Conservation (phyloP, 2,113 vertebrate species). For the Anhinga anhinga region DNA sequence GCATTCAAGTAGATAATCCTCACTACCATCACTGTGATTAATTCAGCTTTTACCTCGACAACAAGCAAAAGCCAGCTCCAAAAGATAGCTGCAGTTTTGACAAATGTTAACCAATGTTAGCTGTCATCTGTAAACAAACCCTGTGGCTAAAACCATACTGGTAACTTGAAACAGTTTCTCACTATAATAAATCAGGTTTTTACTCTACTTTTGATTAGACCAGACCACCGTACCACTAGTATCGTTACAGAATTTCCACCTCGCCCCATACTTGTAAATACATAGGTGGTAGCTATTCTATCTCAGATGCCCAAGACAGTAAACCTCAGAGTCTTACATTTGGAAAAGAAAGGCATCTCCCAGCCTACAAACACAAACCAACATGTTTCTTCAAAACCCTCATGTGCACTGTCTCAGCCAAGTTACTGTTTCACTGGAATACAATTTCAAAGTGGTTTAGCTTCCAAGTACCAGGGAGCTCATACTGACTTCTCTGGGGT, state of each 20-base stretch:
- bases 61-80: background rate
- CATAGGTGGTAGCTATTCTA: rapidly evolving
- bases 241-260: background rate
- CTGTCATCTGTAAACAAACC: background rate
- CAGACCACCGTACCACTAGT: background rate
- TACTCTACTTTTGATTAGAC: background rate
- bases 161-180: background rate
- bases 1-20: background rate
- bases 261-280: background rate
- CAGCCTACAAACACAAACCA: background rate
- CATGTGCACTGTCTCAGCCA: background rate
- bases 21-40: background rate
- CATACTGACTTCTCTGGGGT: rapidly evolving
- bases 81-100: background rate
- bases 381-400: background rate
- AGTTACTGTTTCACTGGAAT: background rate
- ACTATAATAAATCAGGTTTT: background rate
- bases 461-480: background rate
- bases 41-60: background rate
- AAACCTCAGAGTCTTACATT: background rate
- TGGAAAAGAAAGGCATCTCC: background rate
- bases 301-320: background rate
- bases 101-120: background rate
- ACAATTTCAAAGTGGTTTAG: background rate
- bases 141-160: background rate